Percentiles rank a stretch among this genome's conserved stretches.
These are phyloP conservation scores for Platalea minor DNA, from an alignment of 2,797 vertebrate species.

Conservation along the genomic window DNA sequence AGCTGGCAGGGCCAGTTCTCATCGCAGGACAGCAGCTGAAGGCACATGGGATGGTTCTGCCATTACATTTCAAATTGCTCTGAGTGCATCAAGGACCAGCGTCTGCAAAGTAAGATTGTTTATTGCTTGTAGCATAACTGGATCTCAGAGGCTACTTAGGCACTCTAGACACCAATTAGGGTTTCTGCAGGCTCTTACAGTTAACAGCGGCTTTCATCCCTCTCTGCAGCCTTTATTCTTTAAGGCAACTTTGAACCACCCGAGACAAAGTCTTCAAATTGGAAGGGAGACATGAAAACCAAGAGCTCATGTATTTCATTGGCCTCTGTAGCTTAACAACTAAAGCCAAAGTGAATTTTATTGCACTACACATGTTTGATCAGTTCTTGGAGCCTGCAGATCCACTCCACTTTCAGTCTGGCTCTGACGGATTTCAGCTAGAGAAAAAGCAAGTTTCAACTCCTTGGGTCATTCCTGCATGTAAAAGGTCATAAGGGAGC, in stretches of 20 bases:
- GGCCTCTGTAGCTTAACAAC: background rate
- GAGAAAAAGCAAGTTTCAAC: background rate
- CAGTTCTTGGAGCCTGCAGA: background rate
- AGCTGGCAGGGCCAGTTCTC: background rate
- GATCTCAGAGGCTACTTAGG: background rate
- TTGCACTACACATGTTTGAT: background rate
- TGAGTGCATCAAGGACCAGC: background rate
- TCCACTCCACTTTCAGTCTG: background rate
- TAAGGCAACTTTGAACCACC: background rate
- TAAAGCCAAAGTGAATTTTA: background rate
- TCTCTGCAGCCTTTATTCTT: background rate
- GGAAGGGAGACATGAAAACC: background rate
- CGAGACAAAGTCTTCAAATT: background rate
- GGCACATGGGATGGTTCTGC: background rate
- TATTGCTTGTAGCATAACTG: background rate
- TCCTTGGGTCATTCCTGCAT: background rate
- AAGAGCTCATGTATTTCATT: background rate
- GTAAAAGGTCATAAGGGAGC: background rate
- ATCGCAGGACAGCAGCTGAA: background rate
- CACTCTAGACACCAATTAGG: background rate
- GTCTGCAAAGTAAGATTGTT: background rate
- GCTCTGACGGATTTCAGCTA: background rate
- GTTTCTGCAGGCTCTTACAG: background rate
- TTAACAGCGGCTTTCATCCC: background rate
- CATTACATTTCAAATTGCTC: background rate